These are phyloP conservation scores for Columba guinea DNA, from an alignment of 2,797 vertebrate genomes.

Conservation along the genomic window DNA sequence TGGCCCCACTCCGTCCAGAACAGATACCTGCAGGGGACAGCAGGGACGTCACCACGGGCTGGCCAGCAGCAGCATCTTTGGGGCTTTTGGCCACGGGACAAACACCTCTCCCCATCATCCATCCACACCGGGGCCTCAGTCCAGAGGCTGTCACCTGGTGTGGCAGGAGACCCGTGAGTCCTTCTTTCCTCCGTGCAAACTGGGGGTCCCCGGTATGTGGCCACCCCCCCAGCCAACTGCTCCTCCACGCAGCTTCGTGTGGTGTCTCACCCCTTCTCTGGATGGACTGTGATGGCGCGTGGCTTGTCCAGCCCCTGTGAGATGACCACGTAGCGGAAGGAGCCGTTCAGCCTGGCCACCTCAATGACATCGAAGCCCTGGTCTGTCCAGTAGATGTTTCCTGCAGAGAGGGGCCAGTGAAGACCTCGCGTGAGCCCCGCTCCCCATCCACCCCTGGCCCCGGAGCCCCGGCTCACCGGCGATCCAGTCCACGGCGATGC, in stretches of 20 bases:
- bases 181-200: background rate
- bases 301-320: constrained; percentile 97
- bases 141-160: background rate
- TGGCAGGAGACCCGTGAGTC: fast-evolving
- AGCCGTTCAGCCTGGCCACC: constrained; percentile 94
- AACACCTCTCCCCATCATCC: background rate
- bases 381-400: constrained; percentile 99
- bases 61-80: background rate
- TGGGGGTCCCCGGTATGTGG: fast-evolving
- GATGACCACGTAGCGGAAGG: constrained; percentile 97
- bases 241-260: fast-evolving
- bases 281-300: constrained; percentile 94
- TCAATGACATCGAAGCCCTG: constrained; percentile 98
- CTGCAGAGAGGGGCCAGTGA: constrained; percentile 55
- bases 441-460: background rate
- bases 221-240: fast-evolving
- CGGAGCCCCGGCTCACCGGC: constrained; percentile 79
- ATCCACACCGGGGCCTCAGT: fast-evolving
- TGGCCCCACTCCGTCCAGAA: constrained; percentile 99
- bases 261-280: constrained; percentile 87
- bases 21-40: constrained; percentile 82
- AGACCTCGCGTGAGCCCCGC: fast-evolving
- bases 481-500: constrained; percentile 97
- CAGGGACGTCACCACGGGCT: background rate
- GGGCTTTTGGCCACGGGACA: background rate